These are phyloP conservation scores for Tenthredo distinguenda DNA, from an alignment of 2,888 invertebrate genomes.

Conservation along the genomic window DNA sequence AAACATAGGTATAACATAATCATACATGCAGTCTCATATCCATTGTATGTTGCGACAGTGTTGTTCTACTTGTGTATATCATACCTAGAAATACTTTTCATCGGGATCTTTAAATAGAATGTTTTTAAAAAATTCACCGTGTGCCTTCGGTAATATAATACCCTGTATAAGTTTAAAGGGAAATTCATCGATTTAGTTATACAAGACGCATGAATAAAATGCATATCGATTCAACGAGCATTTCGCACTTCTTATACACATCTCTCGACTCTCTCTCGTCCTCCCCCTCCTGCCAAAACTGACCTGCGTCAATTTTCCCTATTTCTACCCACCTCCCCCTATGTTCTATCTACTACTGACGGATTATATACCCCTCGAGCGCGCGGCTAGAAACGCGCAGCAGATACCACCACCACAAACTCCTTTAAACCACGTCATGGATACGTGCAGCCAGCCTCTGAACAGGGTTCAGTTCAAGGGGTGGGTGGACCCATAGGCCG, in stretches of 20 bases:
- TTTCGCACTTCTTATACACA: background rate
- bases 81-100: background rate
- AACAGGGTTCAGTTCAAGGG: background rate
- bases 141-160: background rate
- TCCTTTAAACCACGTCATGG: background rate
- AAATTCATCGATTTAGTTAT: background rate
- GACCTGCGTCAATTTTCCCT: constrained; percentile 44
- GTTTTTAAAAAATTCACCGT: background rate
- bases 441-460: constrained; percentile 26
- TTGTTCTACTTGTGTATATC: background rate
- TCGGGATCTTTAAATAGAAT: background rate
- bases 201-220: background rate
- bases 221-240: background rate
- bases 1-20: background rate
- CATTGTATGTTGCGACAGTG: background rate
- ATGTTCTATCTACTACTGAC: constrained; percentile 24
- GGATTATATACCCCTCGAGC: constrained; percentile 11
- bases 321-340: constrained; percentile 19
- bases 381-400: constrained; percentile 9
- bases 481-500: background rate
- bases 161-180: background rate
- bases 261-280: background rate
- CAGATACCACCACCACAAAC: background rate
- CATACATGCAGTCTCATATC: background rate
- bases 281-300: constrained; percentile 11